These are phyloP conservation scores for Amphipyra tragopoginis DNA, from an alignment of 2,888 invertebrate genomes.

Conservation along the genomic window DNA sequence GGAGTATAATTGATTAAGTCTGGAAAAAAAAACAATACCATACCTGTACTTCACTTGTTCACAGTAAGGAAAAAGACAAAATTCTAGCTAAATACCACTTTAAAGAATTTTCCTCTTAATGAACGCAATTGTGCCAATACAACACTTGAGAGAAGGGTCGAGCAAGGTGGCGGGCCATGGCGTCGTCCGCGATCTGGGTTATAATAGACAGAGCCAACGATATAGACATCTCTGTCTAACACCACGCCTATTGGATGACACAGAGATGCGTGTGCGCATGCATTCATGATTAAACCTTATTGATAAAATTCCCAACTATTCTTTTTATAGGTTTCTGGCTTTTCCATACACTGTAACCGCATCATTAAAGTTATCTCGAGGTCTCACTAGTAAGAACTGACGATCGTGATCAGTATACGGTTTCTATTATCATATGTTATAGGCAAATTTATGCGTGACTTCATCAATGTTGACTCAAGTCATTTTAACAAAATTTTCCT, in stretches of 20 bases:
- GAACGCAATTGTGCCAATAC: conserved; percentile 65
- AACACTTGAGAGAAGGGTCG: conserved; percentile 76
- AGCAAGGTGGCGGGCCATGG: conserved; percentile 70
- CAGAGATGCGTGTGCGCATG: conserved; percentile 62
- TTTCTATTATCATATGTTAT: conserved; percentile 19
- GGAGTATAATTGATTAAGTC: too few relatives aligned
- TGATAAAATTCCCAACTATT: conserved; percentile 29
- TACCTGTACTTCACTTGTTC: neutral
- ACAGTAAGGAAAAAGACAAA: conserved; percentile 6
- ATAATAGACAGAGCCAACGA: conserved; percentile 67
- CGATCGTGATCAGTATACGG: conserved; percentile 10
- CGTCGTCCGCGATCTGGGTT: conserved; percentile 77
- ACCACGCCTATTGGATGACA: conserved; percentile 57
- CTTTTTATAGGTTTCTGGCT: conserved; percentile 6
- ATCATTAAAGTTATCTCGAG: conserved; percentile 13
- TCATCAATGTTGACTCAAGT: conserved; percentile 20
- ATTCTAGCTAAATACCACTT: conserved; percentile 15
- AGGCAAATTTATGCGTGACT: conserved; percentile 9
- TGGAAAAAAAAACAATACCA: too few relatives aligned
- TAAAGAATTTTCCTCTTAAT: conserved; percentile 58
- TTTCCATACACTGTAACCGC: conserved; percentile 31
- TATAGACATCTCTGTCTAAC: conserved; percentile 68
- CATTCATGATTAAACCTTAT: conserved; percentile 62
- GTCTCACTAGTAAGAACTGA: conserved; percentile 3
- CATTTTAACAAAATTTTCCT: conserved; percentile 36